A percentile compares a stretch with the other conserved stretches of the same genome.
phyloP scores from a whole-genome alignment of 2,797 vertebrate species.

The Muraenolepis orangiensis region DNA sequence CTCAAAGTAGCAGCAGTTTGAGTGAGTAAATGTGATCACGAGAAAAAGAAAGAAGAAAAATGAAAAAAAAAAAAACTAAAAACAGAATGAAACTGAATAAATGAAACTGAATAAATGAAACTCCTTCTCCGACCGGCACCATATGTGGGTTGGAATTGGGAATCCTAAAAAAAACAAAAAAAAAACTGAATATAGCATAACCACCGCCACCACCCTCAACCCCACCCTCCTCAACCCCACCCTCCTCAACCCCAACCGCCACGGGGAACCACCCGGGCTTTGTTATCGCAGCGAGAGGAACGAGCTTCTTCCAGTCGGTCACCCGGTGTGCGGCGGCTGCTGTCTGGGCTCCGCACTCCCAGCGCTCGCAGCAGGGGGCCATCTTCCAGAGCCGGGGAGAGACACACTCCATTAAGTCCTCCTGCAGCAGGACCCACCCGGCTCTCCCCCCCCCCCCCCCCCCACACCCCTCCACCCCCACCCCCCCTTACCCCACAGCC shows the following conservation, averaged over 20 bases:
- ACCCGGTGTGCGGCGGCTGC: slow-evolving; percentile 54
- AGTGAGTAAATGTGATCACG: background rate
- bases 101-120: too few species aligned
- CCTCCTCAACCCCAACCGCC: slow-evolving; percentile 29
- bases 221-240: background rate
- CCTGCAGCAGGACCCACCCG: slow-evolving; percentile 41
- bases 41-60: background rate
- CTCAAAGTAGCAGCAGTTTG: slow-evolving; percentile 7
- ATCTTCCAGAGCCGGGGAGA: slow-evolving; percentile 55
- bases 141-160: slow-evolving; percentile 37
- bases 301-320: slow-evolving; percentile 55
- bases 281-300: slow-evolving; percentile 58
- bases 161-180: slow-evolving; percentile 24
- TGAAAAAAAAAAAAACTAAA: too few species aligned
- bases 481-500: background rate
- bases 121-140: slow-evolving; percentile 6
- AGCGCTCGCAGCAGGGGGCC: slow-evolving; percentile 59
- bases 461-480: background rate
- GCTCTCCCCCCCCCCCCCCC: background rate
- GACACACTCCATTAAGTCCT: slow-evolving; percentile 67
- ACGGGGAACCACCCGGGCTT: slow-evolving; percentile 32
- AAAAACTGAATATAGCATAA: slow-evolving; percentile 42
- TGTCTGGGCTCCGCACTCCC: slow-evolving; percentile 53
- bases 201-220: slow-evolving; percentile 30
- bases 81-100: too few species aligned